Percentiles rank a stretch among this genome's conserved stretches.
Evolutionary conservation across 2,888 invertebrate genomes (phyloP).

Genomic region (Eudemis profundana): DNA sequence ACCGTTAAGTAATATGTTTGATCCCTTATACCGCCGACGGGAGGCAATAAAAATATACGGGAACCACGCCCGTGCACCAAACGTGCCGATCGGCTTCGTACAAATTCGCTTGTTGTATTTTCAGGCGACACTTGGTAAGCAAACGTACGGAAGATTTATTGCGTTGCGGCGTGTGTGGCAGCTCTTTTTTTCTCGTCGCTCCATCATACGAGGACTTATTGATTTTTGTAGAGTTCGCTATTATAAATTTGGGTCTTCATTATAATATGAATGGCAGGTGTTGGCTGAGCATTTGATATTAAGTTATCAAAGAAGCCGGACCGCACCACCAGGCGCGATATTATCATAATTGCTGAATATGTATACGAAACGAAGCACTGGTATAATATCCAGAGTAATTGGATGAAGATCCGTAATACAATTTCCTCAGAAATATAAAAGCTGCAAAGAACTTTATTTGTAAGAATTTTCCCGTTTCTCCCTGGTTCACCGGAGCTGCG

Average conservation of each 20-base stretch:
- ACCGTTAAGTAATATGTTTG: slow-evolving; percentile 56
- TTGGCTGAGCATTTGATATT: slow-evolving; percentile 19
- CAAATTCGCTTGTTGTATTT: slow-evolving; percentile 71
- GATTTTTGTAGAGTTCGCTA: slow-evolving; percentile 49
- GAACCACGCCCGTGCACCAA: slow-evolving; percentile 67
- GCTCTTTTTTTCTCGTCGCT: slow-evolving; percentile 57
- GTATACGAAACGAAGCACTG: not conserved
- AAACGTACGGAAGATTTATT: slow-evolving; percentile 79
- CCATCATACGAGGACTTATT: slow-evolving; percentile 55
- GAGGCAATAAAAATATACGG: slow-evolving; percentile 72
- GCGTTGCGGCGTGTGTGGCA: slow-evolving; percentile 72
- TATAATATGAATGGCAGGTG: slow-evolving; percentile 36
- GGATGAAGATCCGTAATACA: slow-evolving; percentile 5
- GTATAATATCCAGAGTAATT: slow-evolving; percentile 6
- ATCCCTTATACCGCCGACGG: slow-evolving; percentile 65
- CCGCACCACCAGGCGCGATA: slow-evolving; percentile 9
- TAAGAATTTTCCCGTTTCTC: slow-evolving; percentile 26
- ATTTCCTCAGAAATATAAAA: slow-evolving; percentile 25
- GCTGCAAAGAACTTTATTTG: slow-evolving; percentile 28
- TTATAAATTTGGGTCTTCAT: slow-evolving; percentile 33
- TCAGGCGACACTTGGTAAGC: slow-evolving; percentile 75
- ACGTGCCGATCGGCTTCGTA: slow-evolving; percentile 65
- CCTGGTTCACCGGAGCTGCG: slow-evolving; percentile 26
- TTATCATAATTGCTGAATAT: slow-evolving; percentile 28
- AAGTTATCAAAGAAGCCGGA: slow-evolving; percentile 15